Base-by-base conservation (phyloP, 2,113 vertebrate genomes). In the Pongo pygmaeus region DNA sequence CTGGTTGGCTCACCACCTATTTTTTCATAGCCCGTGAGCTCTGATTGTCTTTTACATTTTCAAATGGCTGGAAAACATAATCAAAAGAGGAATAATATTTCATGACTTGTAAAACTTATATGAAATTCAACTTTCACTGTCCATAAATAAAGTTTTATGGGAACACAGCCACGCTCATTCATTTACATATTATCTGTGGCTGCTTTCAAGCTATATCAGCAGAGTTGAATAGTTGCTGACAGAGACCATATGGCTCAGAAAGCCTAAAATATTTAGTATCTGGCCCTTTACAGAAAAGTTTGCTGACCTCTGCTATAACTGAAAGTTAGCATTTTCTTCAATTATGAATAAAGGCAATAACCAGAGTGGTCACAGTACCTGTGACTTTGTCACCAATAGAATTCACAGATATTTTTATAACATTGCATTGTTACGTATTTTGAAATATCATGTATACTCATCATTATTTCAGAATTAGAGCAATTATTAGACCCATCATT, bases 121-220 rank as follows among this genome's bases (percentile, higher is more conserved):
- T 91, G 91, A 83, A 95, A 87, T 93, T 95, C 83, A 91, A 67
- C 74, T 91, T 90, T 86, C 20, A 38, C 40, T 61, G 48, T 67
- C 80, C 57, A 87, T 91, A 91, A 83, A 78, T 32, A 78, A 48
- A 78, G 75, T 78, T 48, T 78, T 48, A 78, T 78, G 43, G 27
- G 43, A 78, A 78, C 27, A 78, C 27, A 78, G 75, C 43, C 75
- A 78, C 32, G 8, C 27, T 48, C 43, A 32, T 48, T 78, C 27
- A 78, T 78, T 78, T 48, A 78, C 46, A 78, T 32, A 78, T 78
- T 78, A 48, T 48, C 75, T 48, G 27, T 78, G 75, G 75, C 75
- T 78, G 75, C 75, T 78, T 48, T 78, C 46, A 78, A 32, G 75
- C 75, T 78, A 10, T 5, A 16, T 78, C 27, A 78, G 43, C 75